phyloP scores from a whole-genome alignment of 2,797 vertebrate species.

The Molossus molossus region DNA sequence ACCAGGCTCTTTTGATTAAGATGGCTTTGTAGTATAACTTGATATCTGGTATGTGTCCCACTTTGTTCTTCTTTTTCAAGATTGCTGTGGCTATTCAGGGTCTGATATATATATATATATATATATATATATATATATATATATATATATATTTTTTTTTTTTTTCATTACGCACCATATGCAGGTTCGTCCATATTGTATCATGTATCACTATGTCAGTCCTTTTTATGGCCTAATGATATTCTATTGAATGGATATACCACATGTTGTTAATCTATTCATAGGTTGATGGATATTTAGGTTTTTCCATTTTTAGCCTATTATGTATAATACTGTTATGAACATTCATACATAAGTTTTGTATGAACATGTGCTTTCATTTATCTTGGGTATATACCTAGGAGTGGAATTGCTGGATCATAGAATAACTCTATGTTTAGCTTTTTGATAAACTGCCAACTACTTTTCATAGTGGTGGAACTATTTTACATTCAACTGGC shows the following conservation, averaged over 20 bases:
- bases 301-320: neutral
- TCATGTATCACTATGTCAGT: neutral
- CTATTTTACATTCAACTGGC: neutral
- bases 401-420: neutral
- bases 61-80: too few relatives aligned
- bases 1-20: too few relatives aligned
- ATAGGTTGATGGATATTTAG: neutral
- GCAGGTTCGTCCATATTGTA: neutral
- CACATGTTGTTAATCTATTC: neutral
- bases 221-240: neutral
- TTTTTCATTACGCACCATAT: neutral
- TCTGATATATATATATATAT: neutral
- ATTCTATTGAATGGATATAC: neutral
- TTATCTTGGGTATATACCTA: neutral
- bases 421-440: neutral
- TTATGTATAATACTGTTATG: constrained; percentile 11
- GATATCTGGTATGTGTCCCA: too few relatives aligned
- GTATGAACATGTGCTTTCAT: neutral
- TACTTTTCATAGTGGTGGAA: neutral
- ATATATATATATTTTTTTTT: neutral
- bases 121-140: neutral
- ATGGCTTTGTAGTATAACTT: too few relatives aligned
- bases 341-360: neutral
- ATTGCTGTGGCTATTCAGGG: too few relatives aligned
- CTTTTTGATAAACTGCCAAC: neutral